A percentile compares a stretch with the other conserved stretches of the same genome.
These are phyloP conservation scores for Trypoxylus dichotomus DNA, from an alignment of 1,140 invertebrate genomes.

Conservation along the genomic window DNA sequence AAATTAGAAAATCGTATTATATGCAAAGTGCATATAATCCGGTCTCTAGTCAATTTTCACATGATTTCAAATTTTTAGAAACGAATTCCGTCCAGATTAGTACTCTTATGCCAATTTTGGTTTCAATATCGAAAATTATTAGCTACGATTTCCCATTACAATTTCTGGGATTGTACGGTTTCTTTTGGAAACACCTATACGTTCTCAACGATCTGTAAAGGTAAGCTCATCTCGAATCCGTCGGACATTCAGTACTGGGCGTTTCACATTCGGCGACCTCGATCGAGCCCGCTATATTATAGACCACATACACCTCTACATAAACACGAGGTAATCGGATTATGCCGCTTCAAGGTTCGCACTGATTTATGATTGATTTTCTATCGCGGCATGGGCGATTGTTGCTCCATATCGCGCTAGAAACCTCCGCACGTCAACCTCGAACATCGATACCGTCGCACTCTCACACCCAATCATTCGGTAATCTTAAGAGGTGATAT, in stretches of 20 bases:
- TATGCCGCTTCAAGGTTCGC: slow-evolving; percentile 26
- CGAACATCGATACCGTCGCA: not conserved
- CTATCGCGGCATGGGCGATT: not conserved
- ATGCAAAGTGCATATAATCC: too few species aligned
- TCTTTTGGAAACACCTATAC: too few species aligned
- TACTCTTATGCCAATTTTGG: too few species aligned
- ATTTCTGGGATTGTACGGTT: too few species aligned
- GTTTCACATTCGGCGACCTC: not conserved
- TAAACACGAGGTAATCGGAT: not conserved
- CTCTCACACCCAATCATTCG: not conserved
- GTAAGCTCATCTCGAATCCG: not conserved
- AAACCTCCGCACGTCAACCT: not conserved
- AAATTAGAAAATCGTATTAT: too few species aligned
- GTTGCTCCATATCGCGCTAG: not conserved
- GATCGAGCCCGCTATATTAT: not conserved
- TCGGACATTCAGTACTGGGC: not conserved
- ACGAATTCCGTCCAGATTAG: too few species aligned
- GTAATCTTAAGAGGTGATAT: too few species aligned
- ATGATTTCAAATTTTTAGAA: too few species aligned
- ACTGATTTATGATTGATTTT: slow-evolving; percentile 26
- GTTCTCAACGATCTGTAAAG: not conserved
- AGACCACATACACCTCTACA: too few species aligned
- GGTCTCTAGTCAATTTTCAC: too few species aligned
- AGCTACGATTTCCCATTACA: too few species aligned
- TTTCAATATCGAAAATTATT: too few species aligned